Base-by-base conservation (phyloP, 2,888 invertebrate species). In the Mechanitis mazaeus region DNA sequence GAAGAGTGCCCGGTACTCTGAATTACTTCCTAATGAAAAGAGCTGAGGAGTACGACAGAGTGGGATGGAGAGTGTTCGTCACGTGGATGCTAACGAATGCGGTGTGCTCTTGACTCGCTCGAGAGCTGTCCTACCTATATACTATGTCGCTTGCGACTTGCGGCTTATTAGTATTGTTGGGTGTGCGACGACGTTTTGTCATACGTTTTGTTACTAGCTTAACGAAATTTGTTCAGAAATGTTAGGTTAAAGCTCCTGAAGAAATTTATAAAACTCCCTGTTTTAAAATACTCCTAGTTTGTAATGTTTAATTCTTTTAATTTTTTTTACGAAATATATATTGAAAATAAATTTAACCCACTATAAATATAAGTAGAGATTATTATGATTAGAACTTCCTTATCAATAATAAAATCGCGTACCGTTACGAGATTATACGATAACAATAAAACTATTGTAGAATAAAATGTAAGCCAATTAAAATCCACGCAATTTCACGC, bases 11-110 rank as follows among this genome's bases (percentile, higher is more conserved):
- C 80, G 81, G 82, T 78, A 83, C 87, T 88, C 87, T 81, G 85
- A 87, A 89, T 89, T 89, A 89, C 87, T 90, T 88, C 87, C 88
- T 89, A 90, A 89, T 89, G 89, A 90, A 90, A 88, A 88, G 88
- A 87, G 85, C 80, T 76, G 79, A 81, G 79, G 81, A 86, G 87
- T 84, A 82, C 81, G 80, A 77, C 78, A 76, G 80, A 82, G 84
- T 78, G 77, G 78, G 75, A 75, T 73, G 69, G 74, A 72, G 75
- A 75, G 79, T 75, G 79, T 80, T 85, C 77, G 83, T 84, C 84
- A 80, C 84, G 84, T 81, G 81, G 84, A 75, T 82, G 84, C 88
- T 90, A 90, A 90, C 89, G 89, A 90, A 90, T 80, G 79, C 79
- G 83, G 83, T 80, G 75, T 74, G 75, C 77, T 76, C 87, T 88